Percentiles rank a stretch among this genome's conserved stretches.
These are phyloP conservation scores for Dendrolimus kikuchii DNA, from an alignment of 1,140 invertebrate genomes.

Conservation along the genomic window DNA sequence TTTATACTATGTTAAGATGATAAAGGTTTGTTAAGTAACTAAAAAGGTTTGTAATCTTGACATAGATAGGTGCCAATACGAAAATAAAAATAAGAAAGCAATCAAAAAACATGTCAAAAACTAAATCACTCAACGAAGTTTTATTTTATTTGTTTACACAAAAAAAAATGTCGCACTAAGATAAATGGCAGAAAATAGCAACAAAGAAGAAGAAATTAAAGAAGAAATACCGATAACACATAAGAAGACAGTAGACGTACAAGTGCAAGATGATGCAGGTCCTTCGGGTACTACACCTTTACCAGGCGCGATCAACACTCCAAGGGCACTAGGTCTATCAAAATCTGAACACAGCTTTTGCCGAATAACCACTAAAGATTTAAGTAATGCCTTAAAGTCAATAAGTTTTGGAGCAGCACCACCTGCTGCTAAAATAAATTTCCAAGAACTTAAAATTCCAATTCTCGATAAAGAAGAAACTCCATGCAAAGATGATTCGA, in stretches of 20 bases:
- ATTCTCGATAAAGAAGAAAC: slow-evolving; percentile 31
- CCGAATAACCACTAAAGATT: slow-evolving; percentile 47
- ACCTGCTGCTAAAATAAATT: slow-evolving; percentile 26
- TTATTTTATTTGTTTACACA: slow-evolving; percentile 38
- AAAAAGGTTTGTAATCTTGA: too few species aligned
- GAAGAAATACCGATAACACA: slow-evolving; percentile 6
- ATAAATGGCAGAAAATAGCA: slow-evolving; percentile 13
- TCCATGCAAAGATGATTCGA: slow-evolving; percentile 26
- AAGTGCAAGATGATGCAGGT: slow-evolving; percentile 39
- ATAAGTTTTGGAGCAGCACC: slow-evolving; percentile 31
- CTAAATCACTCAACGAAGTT: slow-evolving; percentile 34
- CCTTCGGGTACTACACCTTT: slow-evolving; percentile 37
- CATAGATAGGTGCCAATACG: not conserved
- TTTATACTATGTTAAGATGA: too few species aligned
- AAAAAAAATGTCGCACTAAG: slow-evolving; percentile 40
- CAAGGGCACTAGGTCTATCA: slow-evolving; percentile 33
- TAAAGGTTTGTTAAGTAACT: too few species aligned
- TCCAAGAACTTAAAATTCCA: slow-evolving; percentile 44
- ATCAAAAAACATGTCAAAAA: slow-evolving; percentile 25
- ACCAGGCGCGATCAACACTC: slow-evolving; percentile 35
- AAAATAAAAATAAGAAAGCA: slow-evolving; percentile 11
- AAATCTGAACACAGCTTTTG: slow-evolving; percentile 59
- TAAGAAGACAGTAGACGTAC: slow-evolving; percentile 16
- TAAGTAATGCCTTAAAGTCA: slow-evolving; percentile 47
- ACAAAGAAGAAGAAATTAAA: slow-evolving; percentile 6